Base-by-base conservation (phyloP, 2,113 vertebrate species). In the Strigops habroptila region DNA sequence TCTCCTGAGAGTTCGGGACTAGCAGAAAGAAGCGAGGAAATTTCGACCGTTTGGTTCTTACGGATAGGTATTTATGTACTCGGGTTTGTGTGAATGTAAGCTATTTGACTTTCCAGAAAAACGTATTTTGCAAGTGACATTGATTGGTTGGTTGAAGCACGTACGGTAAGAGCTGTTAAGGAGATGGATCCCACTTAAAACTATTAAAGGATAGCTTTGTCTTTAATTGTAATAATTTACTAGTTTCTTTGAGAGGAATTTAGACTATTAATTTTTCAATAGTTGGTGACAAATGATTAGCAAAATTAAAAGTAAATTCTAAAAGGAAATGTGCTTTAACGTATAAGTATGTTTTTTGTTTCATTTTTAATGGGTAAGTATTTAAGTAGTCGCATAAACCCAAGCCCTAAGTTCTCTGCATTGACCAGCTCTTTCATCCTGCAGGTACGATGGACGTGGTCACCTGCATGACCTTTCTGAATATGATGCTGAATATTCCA, bases 51-150 rank as follows among this genome's bases (percentile, higher is more conserved):
- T 99, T 99, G 99, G 99, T 99, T 99, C 99, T 99, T 99, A 97
- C 99, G 99, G 99, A 99, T 99, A 99, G 99, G 99, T 99, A 99
- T 99, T 99, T 99, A 99, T 99, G 99, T 99, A 98, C 98, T 99
- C 98, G 99, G 99, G 99, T 99, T 99, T 99, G 99, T 99, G 99
- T 99, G 99, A 99, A 99, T 99, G 99, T 99, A 98, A 99, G 98
- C 98, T 99, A 98, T 98, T 99, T 99, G 97, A 98, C 98, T 98
- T 99, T 98, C 95, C 98, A 99, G 98, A 98, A 97, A 98, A 98
- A 97, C 97, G 11, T 96, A 97, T 97, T 97, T 97, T 97, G 96
- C 97, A 97, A 97, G 97, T 98, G 98, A 96, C 98, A 98, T 97
- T 98, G 97, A 97, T 96, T 98, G 97, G 97, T 97, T 98, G 97